Base-by-base conservation (phyloP, 64 coral and sea anemone species). In the Catalaphyllia jardinei region DNA sequence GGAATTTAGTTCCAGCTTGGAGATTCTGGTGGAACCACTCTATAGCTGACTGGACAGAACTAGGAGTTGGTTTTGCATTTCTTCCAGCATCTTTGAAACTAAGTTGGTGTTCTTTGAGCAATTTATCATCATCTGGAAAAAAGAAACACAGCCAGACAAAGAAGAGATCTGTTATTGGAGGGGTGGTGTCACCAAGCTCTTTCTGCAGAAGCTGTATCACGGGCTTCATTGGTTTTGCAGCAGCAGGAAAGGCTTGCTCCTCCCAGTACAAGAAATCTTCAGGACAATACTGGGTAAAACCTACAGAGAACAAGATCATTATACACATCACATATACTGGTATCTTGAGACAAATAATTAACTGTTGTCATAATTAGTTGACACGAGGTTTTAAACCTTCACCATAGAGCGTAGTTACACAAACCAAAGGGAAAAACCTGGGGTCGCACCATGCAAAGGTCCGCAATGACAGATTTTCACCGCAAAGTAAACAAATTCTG, bases 141-240 rank as follows among this genome's bases (percentile, higher is more conserved):
- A 86, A 90, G 52, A 72, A 90, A 83, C 88, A 90, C 11, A 94
- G 31, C 93, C 93, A 94, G 28, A 94, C 71, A 52, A 94, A 90
- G 75, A 94, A 94, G 24, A 72, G 84, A 61, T 72, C 81, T 52
- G 82, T 42, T 20, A 94, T 78, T n/a, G 77, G 84, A 10, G 78
- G 20, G 10, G 76, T 52, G 15, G 86, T 93, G 18, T 93, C 91
- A 17, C 93, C 89, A 28, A 94, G 67, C 74, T 94, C 93, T 52
- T 94, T 81, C 69, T 80, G 75, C 13, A 94, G 89, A 16, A 94
- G 65, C 20, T 87, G 83, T 18, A 77, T 91, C 38, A 87, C 89
- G 60, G 69, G 88, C 74, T 91, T 79, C 65, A 94, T 86, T 1
- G 93, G 55, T 63, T 74, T 25, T 16, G 80, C 75, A 14, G 77